phyloP scores from a whole-genome alignment of 2,113 vertebrate genomes.

The Potamarius usumacintae region DNA sequence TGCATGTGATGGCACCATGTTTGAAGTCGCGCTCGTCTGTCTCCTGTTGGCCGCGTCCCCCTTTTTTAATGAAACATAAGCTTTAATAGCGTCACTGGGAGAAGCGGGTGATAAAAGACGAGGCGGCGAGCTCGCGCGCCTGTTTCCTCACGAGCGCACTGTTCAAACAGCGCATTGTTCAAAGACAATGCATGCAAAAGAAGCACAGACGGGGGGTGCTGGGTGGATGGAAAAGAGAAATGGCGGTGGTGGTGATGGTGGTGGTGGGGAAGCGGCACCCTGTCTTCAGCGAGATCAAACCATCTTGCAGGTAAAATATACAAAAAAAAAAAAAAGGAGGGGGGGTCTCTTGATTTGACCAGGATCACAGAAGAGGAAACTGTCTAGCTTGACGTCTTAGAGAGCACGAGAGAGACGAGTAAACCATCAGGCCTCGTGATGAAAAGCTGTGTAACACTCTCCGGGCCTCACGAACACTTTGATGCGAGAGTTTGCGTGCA shows the following conservation, averaged over 20 bases:
- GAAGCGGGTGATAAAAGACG: conserved; percentile 57
- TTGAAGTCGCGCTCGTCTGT: conserved; percentile 58
- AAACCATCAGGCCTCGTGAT: conserved; percentile 9
- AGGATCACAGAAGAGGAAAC: conserved; percentile 29
- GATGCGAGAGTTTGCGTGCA: background rate
- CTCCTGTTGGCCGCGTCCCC: conserved; percentile 47
- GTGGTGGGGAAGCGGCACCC: conserved; percentile 32
- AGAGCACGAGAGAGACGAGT: conserved; percentile 17
- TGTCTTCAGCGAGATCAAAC: conserved; percentile 58
- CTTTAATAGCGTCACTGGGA: conserved; percentile 54
- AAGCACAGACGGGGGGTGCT: conserved; percentile 32
- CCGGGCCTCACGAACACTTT: conserved; percentile 42
- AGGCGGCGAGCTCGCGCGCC: conserved; percentile 39
- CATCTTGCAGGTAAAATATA: conserved; percentile 56
- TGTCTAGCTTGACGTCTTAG: background rate
- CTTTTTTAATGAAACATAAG: conserved; percentile 56
- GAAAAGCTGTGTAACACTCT: conserved; percentile 32
- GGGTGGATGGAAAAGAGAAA: background rate
- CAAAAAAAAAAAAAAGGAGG: conserved; percentile 29
- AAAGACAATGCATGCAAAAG: conserved; percentile 61
- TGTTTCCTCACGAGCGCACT: conserved; percentile 45
- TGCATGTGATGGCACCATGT: conserved; percentile 30
- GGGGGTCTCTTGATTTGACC: conserved; percentile 55
- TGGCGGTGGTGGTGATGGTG: background rate
- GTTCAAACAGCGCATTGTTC: conserved; percentile 60